Base-by-base conservation (phyloP, 2,888 invertebrate genomes). In the Nebria salina region DNA sequence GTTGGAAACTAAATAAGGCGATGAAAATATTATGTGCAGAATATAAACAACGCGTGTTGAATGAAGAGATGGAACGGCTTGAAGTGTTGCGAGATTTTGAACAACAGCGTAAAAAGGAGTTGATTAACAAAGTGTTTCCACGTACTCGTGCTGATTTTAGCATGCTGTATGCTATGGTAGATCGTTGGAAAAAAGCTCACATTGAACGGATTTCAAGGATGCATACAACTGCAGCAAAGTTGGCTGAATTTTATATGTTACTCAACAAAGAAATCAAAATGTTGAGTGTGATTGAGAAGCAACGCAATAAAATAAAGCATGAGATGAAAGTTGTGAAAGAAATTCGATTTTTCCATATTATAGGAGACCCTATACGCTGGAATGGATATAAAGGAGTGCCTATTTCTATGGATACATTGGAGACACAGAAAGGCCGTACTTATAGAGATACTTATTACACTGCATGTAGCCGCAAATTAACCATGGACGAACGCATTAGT, bases 371-470 rank as follows among this genome's bases (percentile, higher is more conserved):
- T 0, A 91, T 95, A 68, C 92, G 92, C 81, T 96, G 96, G 95
- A 91, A 92, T 82, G 93, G 94, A 54, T 93, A 93, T 84, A 94
- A 94, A 85, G 89, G 90, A 84, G 84, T 89, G 82, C 87, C 92
- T 64, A 92, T 96, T 20, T 92, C 94, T 83, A 94, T 97, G 94
- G 95, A 97, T 84, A 95, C 96, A 0, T 87, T 95, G 76, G 94
- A 94, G 87, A 95, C 94, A 25, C 95, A 96, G 86, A 92, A 93
- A 85, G 96, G 95, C 15, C 92, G 93, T 76, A 94, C 95, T 86
- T 90, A 96, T 72, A 93, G 93, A 81, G 93, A 93, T 84, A 89
- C 96, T 15, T 96, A 95, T 87, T 91, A 93, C 85, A 91, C 93
- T 77, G 90, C 97, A 84, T 90, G 90, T 75, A 89, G 91, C 54